phyloP scores from a whole-genome alignment of 92 coral and sea anemone genomes.

The Porites cylindrica region DNA sequence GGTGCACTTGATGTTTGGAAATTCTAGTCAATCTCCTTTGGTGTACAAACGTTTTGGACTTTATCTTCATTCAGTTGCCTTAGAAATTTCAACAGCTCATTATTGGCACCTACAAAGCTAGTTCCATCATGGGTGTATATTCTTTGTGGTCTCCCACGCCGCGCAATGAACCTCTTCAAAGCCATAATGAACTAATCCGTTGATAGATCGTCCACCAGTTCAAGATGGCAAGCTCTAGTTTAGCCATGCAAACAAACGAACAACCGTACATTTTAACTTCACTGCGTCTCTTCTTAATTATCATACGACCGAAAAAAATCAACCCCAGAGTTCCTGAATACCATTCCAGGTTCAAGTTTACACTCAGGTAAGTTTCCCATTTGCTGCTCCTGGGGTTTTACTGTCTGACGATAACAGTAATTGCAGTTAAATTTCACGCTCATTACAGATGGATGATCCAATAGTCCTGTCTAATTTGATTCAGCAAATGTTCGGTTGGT shows the following conservation, averaged over 20 bases:
- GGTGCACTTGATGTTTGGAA: too few species aligned
- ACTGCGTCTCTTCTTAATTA: conserved; percentile 41
- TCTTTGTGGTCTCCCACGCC: background rate
- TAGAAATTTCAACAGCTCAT: too few species aligned
- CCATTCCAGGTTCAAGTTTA: conserved; percentile 33
- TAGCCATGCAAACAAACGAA: conserved; percentile 37
- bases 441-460: conserved; percentile 7
- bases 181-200: conserved; percentile 49
- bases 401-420: conserved; percentile 21
- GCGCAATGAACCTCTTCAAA: conserved; percentile 39
- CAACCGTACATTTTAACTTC: conserved; percentile 36
- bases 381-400: conserved; percentile 37
- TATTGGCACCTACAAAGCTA: background rate
- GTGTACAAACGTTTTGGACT: too few species aligned
- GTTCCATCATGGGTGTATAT: background rate
- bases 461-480: conserved; percentile 12
- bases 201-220: conserved; percentile 45
- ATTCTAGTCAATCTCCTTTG: too few species aligned
- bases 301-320: conserved; percentile 43
- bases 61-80: too few species aligned
- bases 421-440: conserved; percentile 5
- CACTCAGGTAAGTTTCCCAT: conserved; percentile 49
- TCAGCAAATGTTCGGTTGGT: conserved; percentile 33
- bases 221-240: conserved; percentile 48
- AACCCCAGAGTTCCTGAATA: conserved; percentile 47